Evolutionary conservation across 1,140 invertebrate species (phyloP).

Genomic region (Leptinotarsa defecta): DNA sequence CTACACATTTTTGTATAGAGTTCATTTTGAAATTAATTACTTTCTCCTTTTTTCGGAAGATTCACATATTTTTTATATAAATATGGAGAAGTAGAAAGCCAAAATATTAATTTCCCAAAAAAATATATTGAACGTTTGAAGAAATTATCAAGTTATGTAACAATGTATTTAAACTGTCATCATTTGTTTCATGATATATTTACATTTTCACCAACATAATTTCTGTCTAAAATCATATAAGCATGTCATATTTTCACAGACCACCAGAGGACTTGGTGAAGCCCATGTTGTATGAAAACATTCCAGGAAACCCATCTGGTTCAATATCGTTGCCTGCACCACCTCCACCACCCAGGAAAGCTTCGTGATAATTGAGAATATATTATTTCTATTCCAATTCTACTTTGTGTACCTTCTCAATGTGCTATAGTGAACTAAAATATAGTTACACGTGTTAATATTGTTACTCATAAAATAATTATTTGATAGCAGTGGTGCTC

Average conservation of each 20-base stretch:
- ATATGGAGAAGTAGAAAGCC: no score
- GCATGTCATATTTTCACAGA: slow-evolving; percentile 39
- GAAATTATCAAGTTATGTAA: no score
- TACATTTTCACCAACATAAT: no score
- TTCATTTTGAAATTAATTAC: no score
- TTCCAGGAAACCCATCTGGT: slow-evolving; percentile 45
- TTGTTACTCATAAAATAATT: slow-evolving; percentile 1
- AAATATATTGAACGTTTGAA: no score
- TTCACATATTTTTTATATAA: no score
- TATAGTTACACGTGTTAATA: slow-evolving; percentile 14
- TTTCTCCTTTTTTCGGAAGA: no score
- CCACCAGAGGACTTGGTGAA: slow-evolving; percentile 53
- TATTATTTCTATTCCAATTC: slow-evolving; percentile 34
- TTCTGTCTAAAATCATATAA: not conserved
- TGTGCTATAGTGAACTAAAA: slow-evolving; percentile 29
- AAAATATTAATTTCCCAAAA: no score
- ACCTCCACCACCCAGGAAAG: slow-evolving; percentile 44
- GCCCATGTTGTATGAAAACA: slow-evolving; percentile 55
- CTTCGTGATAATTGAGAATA: slow-evolving; percentile 42
- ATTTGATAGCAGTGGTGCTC: not conserved
- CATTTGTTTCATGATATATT: no score
- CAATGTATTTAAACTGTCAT: no score
- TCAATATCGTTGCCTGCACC: slow-evolving; percentile 39
- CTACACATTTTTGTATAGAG: no score
- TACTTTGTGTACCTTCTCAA: slow-evolving; percentile 46